Evolutionary conservation across 1,140 invertebrate genomes (phyloP).

Genomic region (Latrodectus geometricus): DNA sequence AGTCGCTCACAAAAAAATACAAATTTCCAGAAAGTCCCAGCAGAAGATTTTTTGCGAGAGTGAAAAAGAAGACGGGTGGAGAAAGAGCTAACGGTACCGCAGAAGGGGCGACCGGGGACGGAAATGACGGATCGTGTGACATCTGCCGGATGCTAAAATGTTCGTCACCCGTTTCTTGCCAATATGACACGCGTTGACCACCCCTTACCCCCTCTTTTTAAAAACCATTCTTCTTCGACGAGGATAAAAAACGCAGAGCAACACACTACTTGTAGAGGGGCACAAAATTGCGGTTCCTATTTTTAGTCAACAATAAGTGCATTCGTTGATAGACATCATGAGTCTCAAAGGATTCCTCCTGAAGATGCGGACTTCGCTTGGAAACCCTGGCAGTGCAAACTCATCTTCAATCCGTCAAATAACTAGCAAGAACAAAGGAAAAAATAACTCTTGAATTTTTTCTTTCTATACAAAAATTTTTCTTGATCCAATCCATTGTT

Average conservation of each 20-base stretch:
- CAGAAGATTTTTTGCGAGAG: background rate
- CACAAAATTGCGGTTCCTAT: background rate
- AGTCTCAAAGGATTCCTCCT: background rate
- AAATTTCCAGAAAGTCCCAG: background rate
- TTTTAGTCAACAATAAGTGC: background rate
- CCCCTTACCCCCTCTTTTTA: conserved; percentile 20
- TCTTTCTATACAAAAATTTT: too few relatives aligned
- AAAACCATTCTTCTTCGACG: conserved; percentile 32
- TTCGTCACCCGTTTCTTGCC: conserved; percentile 58
- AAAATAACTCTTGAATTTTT: too few relatives aligned
- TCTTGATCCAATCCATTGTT: too few relatives aligned
- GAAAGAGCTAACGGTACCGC: background rate
- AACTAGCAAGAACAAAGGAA: too few relatives aligned
- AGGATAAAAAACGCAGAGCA: conserved; percentile 14
- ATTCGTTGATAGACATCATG: background rate
- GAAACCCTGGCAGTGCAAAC: background rate
- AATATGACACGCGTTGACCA: conserved; percentile 53
- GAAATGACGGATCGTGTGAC: conserved; percentile 61
- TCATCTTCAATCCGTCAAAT: too few relatives aligned
- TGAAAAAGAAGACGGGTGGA: background rate
- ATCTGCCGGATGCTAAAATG: conserved; percentile 57
- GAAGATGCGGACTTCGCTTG: too few relatives aligned
- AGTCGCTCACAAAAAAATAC: background rate
- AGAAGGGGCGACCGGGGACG: conserved; percentile 31
- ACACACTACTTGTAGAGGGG: background rate